Base-by-base conservation (phyloP, 2,888 invertebrate species). In the Bhutanitis thaidina region DNA sequence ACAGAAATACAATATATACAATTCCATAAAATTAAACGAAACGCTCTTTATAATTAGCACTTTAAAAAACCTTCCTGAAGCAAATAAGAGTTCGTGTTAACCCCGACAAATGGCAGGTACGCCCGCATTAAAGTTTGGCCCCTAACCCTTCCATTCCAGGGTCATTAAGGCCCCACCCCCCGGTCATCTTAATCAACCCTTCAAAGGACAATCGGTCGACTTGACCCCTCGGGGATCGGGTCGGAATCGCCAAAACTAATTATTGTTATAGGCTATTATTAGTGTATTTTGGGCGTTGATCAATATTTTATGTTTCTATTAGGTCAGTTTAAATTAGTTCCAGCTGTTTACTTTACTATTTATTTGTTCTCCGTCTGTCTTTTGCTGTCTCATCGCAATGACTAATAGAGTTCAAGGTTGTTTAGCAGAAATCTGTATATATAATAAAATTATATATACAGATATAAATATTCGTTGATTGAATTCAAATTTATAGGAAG, bases 121-220 rank as follows among this genome's bases (percentile, higher is more conserved):
- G 65, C 85, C 85, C 86, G 85, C 81, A 86, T 87, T 77, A 78
- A 85, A 85, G 74, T 86, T 84, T 61, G 60, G 59, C 60, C 63
- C 62, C 51, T 46, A 62, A 70, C 80, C 78, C 77, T 74, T 74
- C 70, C 71, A 67, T 60, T 66, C 64, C 41, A 62, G 71, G 76
- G 76, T 74, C 77, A 76, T 79, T 80, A 75, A 60, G 68, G 66
- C 64, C 59, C 66, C 61, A 65, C 69, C 71, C 73, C 69, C 71
- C 70, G 85, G 84, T 79, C 85, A 83, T 88, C 87, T 88, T 85
- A 86, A 86, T 86, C 85, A 83, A 81, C 84, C 87, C 84, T 79
- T 81, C 82, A 80, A 82, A 83, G 86, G 83, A 82, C 87, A 80
- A 86, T 83, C 84, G 83, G 71, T 71, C 71, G 68, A 69, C 77